Base-by-base conservation (phyloP, 2,113 vertebrate species). In the Callithrix jacchus region DNA sequence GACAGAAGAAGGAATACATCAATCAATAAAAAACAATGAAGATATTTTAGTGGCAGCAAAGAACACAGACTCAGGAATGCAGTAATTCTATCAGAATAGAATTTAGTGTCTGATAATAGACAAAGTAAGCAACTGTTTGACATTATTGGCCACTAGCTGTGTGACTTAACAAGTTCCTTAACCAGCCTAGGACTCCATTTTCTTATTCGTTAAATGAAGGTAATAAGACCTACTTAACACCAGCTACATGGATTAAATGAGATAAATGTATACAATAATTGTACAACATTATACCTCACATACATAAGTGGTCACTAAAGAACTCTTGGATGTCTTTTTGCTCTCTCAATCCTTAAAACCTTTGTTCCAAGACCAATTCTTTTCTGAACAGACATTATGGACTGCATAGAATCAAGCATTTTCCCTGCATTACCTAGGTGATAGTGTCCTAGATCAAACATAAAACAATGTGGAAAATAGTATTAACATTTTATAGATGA, bases 21-120 rank as follows among this genome's bases (percentile, higher is more conserved):
- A 91, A 66, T 85, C n/a, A 83, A 66, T 32, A 87, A 14, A 32
- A 94, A 91, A 81, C 42, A 5, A 90, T 68, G 40, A 94, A n/a
- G 13, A 42, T 73, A 74, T 95, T 86, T 84, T 87, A 6, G 12
- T 52, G 47, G 35, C 6, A 81, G 16, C 16, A 93, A 80, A 95
- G 16, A 94, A 70, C 35, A 81, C 76, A 71, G 54, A 96, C 35
- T 11, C 35, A 56, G 66, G n/a, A 90, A 83, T 12, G 40, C 4
- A 84, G 16, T 47, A 42, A 54, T 73, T 85, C 88, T 40, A 49
- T 52, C 11, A 61, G 23, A 92, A 93, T 0, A 80, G n/a, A 94
- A 76, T 79, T 61, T 61, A 18, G 23, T 52, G 16, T 90, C 79
- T 64, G 17, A 73, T 68, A 56, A 84, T 3, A 70, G 6, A 85